A percentile compares a stretch with the other conserved stretches of the same genome.
These are phyloP conservation scores for Meandrusa payeni DNA, from an alignment of 2,888 invertebrate genomes.

Conservation along the genomic window DNA sequence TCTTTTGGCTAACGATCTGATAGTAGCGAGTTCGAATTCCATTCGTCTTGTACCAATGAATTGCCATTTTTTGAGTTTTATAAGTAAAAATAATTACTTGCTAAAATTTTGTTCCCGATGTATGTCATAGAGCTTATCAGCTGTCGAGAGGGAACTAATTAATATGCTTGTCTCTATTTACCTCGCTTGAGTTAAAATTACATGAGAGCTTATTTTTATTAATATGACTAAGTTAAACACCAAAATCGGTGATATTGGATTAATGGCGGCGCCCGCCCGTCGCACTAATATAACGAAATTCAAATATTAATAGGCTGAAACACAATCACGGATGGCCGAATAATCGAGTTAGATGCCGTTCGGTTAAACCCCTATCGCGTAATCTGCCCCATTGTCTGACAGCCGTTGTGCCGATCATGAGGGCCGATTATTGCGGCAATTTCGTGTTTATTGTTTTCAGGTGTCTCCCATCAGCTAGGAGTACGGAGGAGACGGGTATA, in stretches of 20 bases:
- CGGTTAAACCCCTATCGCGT: slow-evolving; percentile 76
- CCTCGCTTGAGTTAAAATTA: too few species aligned
- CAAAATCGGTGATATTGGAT: slow-evolving; percentile 62
- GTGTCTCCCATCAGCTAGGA: slow-evolving; percentile 56
- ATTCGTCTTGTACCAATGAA: too few species aligned
- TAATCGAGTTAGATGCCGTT: slow-evolving; percentile 79
- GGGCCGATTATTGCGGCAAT: slow-evolving; percentile 78
- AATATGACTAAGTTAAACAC: slow-evolving; percentile 68
- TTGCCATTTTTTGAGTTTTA: too few species aligned
- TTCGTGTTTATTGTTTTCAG: slow-evolving; percentile 76
- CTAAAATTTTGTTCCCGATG: too few species aligned
- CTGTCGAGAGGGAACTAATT: too few species aligned
- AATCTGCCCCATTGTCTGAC: slow-evolving; percentile 76
- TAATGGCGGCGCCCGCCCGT: slow-evolving; percentile 58
- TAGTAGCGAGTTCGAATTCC: too few species aligned
- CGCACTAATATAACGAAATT: slow-evolving; percentile 79
- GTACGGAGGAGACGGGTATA: slow-evolving; percentile 52
- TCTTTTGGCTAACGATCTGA: too few species aligned
- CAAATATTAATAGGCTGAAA: slow-evolving; percentile 79
- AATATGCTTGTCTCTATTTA: too few species aligned
- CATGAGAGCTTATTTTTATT: too few species aligned
- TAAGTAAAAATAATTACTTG: too few species aligned
- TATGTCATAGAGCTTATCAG: too few species aligned
- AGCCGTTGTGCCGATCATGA: slow-evolving; percentile 69
- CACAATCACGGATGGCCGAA: slow-evolving; percentile 78